A percentile compares a stretch with the other conserved stretches of the same genome.
Conservation (phyloP, 2,797 vertebrate species). For the Gadopsis bispinosus region DNA sequence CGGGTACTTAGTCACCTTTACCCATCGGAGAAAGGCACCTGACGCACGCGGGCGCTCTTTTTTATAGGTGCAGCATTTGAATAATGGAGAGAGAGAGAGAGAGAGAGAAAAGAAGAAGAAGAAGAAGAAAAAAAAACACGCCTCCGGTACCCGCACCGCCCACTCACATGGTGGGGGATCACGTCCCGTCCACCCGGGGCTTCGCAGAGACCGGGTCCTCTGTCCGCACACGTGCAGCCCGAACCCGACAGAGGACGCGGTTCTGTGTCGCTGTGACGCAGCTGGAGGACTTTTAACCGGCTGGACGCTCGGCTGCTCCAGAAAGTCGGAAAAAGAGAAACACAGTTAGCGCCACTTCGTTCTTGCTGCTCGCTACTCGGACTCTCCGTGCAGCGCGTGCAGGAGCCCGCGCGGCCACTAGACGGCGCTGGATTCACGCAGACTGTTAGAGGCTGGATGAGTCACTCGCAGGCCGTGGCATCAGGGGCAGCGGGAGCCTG, state of each 20-base stretch:
- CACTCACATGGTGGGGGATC: conserved; percentile 97
- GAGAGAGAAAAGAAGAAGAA: conserved; percentile 42
- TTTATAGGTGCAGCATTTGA: conserved; percentile 95
- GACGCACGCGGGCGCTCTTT: conserved; percentile 86
- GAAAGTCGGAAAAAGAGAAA: conserved; percentile 23
- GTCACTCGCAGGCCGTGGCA: too few species aligned
- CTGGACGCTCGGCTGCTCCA: conserved; percentile 21
- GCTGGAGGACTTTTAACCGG: conserved; percentile 26
- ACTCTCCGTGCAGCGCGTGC: conserved; percentile 9
- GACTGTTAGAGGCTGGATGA: conserved; percentile 48
- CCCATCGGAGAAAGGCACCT: conserved; percentile 76
- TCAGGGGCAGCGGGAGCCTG: too few species aligned
- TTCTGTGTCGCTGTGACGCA: background rate
- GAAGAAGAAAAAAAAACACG: conserved; percentile 87
- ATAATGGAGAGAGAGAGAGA: conserved; percentile 78
- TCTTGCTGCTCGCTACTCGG: too few species aligned
- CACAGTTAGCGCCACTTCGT: too few species aligned
- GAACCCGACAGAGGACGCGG: conserved; percentile 11
- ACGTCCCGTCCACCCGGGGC: conserved; percentile 87
- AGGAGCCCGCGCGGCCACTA: conserved; percentile 40
- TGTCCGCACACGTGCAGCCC: conserved; percentile 12
- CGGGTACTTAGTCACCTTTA: conserved; percentile 73
- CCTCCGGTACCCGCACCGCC: conserved; percentile 91
- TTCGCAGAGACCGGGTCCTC: conserved; percentile 31
- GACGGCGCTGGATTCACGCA: conserved; percentile 65